A percentile compares a stretch with the other conserved stretches of the same genome.
Conservation (phyloP, 2,113 vertebrate species). For the Campylorhamphus procurvoides region DNA sequence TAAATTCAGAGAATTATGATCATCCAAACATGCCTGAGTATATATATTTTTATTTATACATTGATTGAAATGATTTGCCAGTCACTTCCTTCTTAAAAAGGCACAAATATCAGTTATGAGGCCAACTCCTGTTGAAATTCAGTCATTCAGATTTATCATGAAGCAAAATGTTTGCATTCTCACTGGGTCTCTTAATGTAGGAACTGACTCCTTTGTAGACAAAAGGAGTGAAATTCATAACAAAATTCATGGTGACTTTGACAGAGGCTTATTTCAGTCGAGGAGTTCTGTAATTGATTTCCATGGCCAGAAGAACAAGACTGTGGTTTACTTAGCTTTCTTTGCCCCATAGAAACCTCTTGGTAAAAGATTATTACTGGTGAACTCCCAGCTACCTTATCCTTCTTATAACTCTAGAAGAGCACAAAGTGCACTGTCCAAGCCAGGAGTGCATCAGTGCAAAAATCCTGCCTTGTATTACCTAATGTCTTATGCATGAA, state of each 20-base stretch:
- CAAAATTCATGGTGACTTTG: neutral
- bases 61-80: neutral
- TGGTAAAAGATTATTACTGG: neutral
- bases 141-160: neutral
- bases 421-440: neutral
- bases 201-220: neutral
- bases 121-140: neutral
- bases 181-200: neutral
- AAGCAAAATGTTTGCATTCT: conserved; percentile 5
- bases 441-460: neutral
- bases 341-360: neutral
- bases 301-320: neutral
- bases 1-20: conserved; percentile 24
- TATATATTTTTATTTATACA: neutral
- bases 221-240: neutral
- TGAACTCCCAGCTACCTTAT: neutral
- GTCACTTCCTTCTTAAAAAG: conserved; percentile 1
- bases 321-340: neutral
- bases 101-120: neutral
- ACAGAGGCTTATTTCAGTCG: neutral
- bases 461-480: neutral
- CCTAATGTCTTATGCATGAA: neutral
- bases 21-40: neutral
- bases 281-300: conserved; percentile 13
- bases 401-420: neutral